Evolutionary conservation across 1,140 invertebrate species (phyloP), one percentile per base, ranked within the genome.

Genomic region (Hylyphantes graminicola): DNA sequence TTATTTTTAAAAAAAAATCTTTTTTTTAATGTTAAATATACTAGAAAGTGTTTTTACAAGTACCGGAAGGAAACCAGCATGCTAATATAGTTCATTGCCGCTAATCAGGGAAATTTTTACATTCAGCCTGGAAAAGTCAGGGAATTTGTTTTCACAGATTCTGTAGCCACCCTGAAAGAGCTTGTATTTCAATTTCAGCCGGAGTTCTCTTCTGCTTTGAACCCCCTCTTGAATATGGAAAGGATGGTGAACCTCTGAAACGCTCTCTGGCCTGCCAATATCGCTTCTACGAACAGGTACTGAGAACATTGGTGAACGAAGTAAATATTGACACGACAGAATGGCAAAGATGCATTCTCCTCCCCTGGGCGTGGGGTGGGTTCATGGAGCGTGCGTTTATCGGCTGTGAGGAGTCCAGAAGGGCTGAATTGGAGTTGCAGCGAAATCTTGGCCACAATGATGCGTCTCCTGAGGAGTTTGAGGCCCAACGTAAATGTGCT

Each of bases 381-480:
- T 85, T 81, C 12, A 81, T 85, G 77, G 85, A 85, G n/a, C 19
- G 78, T 7, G 70, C 70, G 54, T 81, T 85, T 54, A 76, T 76
- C 19, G 61, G 77, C 8, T 81, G 61, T 35, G 72, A 81, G 76
- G 77, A 85, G 72, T 73, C 76, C 13, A 61, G 78, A 11, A 74
- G 54, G 54, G 68, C 67, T 11, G 78, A 81, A 50, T 17, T 81
- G 15, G 78, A 85, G 17, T 63, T 81, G 15, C 78, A 85, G 51
- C 9, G 21, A 3, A 68, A 12, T 50, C 72, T 65, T 21, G 78
- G 78, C 7, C 68, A 76, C 51, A 21, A 74, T 7, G 50, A 76
- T 35, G 64, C 59, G 7, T 50, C 82, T 12, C 53, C 73, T 17
- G 85, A 85, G 3, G 72, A 76, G 19, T 54, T 81, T 54, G 77